phyloP scores from a whole-genome alignment of 2,797 vertebrate genomes.

The Hozukius guyotensis region DNA sequence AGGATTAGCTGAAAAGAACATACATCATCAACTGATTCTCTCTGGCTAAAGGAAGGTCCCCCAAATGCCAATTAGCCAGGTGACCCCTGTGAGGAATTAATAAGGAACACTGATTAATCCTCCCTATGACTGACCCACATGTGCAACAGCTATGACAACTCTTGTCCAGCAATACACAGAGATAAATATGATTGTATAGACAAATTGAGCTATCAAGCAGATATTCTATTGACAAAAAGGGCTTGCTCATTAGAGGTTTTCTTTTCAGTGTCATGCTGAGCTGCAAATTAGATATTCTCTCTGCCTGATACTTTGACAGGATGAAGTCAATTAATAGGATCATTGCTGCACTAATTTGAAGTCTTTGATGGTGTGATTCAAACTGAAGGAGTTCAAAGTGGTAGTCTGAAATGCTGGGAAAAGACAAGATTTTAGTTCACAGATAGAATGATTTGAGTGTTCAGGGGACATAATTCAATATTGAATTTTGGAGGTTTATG shows the following conservation, averaged over 20 bases:
- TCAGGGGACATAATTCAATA: background rate
- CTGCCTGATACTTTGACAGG: conserved; percentile 76
- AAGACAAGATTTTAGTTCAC: background rate
- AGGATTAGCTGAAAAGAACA: background rate
- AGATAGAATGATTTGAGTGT: background rate
- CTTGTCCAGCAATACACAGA: background rate
- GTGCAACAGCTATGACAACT: background rate
- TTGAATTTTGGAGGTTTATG: background rate
- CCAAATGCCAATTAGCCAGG: conserved; percentile 24
- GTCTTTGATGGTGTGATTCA: conserved; percentile 28
- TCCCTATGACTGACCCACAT: background rate
- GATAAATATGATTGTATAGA: conserved; percentile 23
- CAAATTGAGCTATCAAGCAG: conserved; percentile 1
- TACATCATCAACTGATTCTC: conserved; percentile 1
- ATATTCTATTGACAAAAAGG: conserved; percentile 13
- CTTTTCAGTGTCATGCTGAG: conserved; percentile 45
- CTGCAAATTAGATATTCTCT: conserved; percentile 69
- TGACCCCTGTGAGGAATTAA: conserved; percentile 13
- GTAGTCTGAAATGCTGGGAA: background rate
- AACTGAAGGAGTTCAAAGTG: conserved; percentile 16
- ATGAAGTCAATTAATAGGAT: conserved; percentile 67
- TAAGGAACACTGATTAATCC: conserved; percentile 7
- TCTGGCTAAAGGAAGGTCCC: conserved; percentile 10
- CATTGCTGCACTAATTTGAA: conserved; percentile 60
- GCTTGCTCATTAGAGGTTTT: conserved; percentile 31